phyloP scores from a whole-genome alignment of 2,113 vertebrate species.

The Forbesichthys papilliferus region DNA sequence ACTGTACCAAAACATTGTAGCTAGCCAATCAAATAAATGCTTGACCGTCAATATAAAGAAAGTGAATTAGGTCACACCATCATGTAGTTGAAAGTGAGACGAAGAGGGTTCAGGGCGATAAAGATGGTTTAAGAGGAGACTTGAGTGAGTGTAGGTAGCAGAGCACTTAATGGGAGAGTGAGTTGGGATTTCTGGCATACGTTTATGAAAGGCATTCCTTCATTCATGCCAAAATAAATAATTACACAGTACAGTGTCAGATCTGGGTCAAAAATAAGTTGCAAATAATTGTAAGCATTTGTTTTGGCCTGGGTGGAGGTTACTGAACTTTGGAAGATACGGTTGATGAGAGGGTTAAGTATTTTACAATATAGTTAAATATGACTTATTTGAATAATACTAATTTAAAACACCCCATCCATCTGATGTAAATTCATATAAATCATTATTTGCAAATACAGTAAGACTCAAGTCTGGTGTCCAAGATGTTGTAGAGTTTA shows the following conservation, averaged over 20 bases:
- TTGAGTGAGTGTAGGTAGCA: conserved; percentile 40
- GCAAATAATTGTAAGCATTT: not conserved
- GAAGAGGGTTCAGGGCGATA: not conserved
- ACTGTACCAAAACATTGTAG: not conserved
- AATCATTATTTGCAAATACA: not conserved
- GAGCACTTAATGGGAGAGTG: conserved; percentile 34
- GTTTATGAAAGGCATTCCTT: conserved; percentile 41
- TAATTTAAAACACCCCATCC: not conserved
- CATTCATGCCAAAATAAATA: conserved; percentile 21
- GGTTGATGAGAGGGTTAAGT: too few species aligned
- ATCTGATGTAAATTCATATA: not conserved
- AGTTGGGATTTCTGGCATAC: conserved; percentile 9
- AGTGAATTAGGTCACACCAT: conserved; percentile 9
- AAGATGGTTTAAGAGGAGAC: conserved; percentile 17
- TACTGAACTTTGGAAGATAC: not conserved
- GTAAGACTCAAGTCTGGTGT: not conserved
- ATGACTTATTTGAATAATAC: not conserved
- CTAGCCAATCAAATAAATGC: not conserved
- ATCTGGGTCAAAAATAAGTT: not conserved
- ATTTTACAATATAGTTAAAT: too few species aligned
- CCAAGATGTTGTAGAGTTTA: not conserved
- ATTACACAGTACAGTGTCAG: conserved; percentile 14
- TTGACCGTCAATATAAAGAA: not conserved
- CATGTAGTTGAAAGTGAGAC: not conserved
- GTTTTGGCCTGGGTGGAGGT: not conserved